A percentile compares a stretch with the other conserved stretches of the same genome.
Evolutionary conservation across 53 echinoderm and acorn worm genomes (phyloP).

Genomic region (Pentamera pediparva): DNA sequence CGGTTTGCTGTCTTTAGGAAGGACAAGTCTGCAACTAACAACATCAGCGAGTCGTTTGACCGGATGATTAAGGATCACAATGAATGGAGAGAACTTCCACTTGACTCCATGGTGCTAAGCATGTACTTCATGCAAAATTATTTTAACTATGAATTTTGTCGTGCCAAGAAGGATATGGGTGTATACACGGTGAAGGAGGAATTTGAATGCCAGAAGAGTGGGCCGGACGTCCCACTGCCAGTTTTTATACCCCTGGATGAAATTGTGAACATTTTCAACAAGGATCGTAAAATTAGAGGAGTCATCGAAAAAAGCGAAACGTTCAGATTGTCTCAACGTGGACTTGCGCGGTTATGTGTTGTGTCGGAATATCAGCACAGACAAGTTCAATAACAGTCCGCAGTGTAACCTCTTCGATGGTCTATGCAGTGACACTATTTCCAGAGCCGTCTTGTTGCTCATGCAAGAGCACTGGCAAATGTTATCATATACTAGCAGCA

Average conservation of each 20-base stretch:
- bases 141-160: background rate
- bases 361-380: background rate
- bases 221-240: background rate
- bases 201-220: background rate
- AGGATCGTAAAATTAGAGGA: no score
- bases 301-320: background rate
- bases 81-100: background rate
- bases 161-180: background rate
- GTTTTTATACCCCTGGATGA: background rate
- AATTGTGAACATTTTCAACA: no score
- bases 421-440: background rate
- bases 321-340: background rate
- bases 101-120: background rate
- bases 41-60: background rate
- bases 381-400: background rate
- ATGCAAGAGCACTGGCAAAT: background rate
- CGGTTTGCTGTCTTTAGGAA: background rate
- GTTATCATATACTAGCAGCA: background rate
- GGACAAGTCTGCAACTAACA: background rate
- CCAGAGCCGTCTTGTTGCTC: background rate
- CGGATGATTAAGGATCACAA: background rate
- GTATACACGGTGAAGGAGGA: background rate
- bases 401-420: background rate
- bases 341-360: background rate
- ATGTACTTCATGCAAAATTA: background rate